A percentile compares a stretch with the other conserved stretches of the same genome.
Conservation (phyloP, 1,140 invertebrate genomes). For the Phymorhynchus buccinoides region DNA sequence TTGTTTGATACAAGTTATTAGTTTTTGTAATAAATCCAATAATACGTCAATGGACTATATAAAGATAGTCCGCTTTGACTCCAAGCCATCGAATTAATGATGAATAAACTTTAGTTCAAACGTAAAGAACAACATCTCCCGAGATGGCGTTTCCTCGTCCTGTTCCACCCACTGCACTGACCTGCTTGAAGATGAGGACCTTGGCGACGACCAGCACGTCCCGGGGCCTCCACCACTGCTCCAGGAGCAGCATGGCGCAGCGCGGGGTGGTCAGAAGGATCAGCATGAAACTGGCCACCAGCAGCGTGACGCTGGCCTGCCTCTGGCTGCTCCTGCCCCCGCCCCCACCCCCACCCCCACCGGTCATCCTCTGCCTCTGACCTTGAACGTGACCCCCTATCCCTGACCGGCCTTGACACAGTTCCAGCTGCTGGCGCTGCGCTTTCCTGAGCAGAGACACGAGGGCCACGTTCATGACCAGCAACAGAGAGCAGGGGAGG, state of each 20-base stretch:
- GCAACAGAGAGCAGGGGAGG: constrained; percentile 49
- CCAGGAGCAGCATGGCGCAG: constrained; percentile 19
- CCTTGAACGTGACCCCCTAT: background rate
- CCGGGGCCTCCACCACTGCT: background rate
- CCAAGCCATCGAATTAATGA: too few species aligned
- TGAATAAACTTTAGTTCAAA: too few species aligned
- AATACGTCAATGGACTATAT: too few species aligned
- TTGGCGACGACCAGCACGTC: background rate
- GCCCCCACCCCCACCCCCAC: too few species aligned
- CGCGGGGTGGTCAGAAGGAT: constrained; percentile 38
- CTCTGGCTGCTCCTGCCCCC: background rate
- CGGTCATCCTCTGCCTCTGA: background rate
- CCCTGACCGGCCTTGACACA: background rate
- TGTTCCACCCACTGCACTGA: background rate
- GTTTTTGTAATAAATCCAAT: too few species aligned
- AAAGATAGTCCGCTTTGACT: too few species aligned
- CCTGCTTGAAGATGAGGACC: background rate
- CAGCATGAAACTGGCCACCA: constrained; percentile 40
- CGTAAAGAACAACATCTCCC: too few species aligned
- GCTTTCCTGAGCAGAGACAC: constrained; percentile 44
- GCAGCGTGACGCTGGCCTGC: constrained; percentile 36
- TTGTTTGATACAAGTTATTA: too few species aligned
- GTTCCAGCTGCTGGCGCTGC: constrained; percentile 14
- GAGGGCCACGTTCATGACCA: constrained; percentile 56
- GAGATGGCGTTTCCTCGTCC: too few species aligned